Percentiles rank a stretch among this genome's conserved stretches.
Evolutionary conservation across 2,113 vertebrate species (phyloP).

Genomic region (Cavia porcellus): DNA sequence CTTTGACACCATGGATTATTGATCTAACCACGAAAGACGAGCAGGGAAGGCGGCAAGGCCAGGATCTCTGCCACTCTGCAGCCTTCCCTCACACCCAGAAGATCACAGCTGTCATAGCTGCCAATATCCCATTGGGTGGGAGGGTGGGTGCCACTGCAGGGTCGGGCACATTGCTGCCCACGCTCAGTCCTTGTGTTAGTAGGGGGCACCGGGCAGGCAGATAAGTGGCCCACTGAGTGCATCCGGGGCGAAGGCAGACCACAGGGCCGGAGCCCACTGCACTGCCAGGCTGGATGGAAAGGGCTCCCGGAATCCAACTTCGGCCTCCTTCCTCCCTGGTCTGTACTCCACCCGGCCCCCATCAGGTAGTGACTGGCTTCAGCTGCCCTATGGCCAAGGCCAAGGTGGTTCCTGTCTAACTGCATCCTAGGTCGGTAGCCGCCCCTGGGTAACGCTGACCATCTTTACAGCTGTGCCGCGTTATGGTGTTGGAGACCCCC

Average conservation of each 20-base stretch:
- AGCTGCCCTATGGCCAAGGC: background rate
- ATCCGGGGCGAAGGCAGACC: background rate
- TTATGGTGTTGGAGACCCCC: slow-evolving; percentile 72
- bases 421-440: background rate
- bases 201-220: background rate
- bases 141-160: background rate
- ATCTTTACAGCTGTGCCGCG: slow-evolving; percentile 23
- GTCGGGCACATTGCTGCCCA: background rate
- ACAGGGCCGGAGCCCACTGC: background rate
- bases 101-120: background rate
- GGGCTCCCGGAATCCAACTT: background rate
- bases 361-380: background rate
- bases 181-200: background rate
- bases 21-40: background rate
- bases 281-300: background rate
- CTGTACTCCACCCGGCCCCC: background rate
- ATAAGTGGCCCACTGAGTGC: background rate
- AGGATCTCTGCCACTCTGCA: background rate
- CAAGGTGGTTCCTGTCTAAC: background rate
- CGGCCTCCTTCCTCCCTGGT: background rate
- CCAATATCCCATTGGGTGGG: background rate
- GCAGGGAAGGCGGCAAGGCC: background rate
- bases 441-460: background rate
- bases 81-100: background rate
- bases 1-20: background rate